Evolutionary conservation across 2,888 invertebrate species (phyloP), one percentile per base, ranked within the genome.

Genomic region (Clitarchus hookeri): DNA sequence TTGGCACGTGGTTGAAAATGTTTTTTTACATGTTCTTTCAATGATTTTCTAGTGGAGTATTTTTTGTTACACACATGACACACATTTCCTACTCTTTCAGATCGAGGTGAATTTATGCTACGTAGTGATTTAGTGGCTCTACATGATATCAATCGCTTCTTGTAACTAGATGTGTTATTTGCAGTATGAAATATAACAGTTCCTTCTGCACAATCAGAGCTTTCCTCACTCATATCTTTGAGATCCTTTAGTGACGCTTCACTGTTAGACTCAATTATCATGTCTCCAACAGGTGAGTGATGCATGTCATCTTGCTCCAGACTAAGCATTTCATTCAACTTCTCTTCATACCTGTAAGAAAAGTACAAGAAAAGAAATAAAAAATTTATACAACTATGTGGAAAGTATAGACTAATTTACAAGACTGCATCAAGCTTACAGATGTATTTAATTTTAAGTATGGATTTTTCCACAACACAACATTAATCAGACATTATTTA

Each of bases 11-110:
- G 54, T 48, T 85, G 85, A 25, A 84, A 86, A 65, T 86, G 86
- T 23, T 86, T 85, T 54, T 85, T 85, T 23, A 84, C 85, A 48
- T 86, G 86, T 16, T 85, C 86, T n/a, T 84, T 77, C 78, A 86
- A 25, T n/a, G 86, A 86, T 44, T 85, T 86, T 79, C 78, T 86
- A 8, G 85, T 85, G 26, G 84, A 44, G 26, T 85, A 86, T 23
- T 79, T 86, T 23, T 80, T 78, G 27, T 84, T 79, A 84, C 86
- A 86, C 53, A 84, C 79, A 36, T 84, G 78, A 53, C 86, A 86
- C 9, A 79, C 53, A 80, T 83, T 79, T 48, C 86, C 78, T 23
- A 25, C 23, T 84, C 77, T 84, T 8, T 65, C 84, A n/a, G 26
- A 23, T 19, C 77, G 65, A 77, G 84, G 77, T 27, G 44, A 36